phyloP scores from a whole-genome alignment of 2,797 vertebrate species.

The Poecile montanus region DNA sequence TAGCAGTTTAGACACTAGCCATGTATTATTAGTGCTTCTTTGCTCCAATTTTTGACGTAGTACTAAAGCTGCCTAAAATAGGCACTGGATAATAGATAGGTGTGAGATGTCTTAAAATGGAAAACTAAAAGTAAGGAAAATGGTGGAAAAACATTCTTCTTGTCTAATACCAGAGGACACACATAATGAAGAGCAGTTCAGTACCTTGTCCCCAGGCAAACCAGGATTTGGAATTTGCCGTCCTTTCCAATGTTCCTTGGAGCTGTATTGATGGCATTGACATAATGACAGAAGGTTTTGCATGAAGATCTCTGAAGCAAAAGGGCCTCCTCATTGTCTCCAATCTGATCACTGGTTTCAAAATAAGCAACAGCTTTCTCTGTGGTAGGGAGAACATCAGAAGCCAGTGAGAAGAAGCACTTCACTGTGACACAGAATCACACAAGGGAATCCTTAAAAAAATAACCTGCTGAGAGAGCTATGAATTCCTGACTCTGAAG shows the following conservation, averaged over 20 bases:
- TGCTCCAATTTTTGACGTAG: neutral
- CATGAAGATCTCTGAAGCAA: constrained; percentile 82
- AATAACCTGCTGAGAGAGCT: neutral
- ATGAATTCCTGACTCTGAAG: neutral
- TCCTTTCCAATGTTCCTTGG: constrained; percentile 96
- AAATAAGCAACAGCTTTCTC: constrained; percentile 90
- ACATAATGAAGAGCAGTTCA: neutral
- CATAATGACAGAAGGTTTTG: constrained; percentile 91
- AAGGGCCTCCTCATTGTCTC: constrained; percentile 83
- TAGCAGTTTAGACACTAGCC: neutral
- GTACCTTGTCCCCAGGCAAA: constrained; percentile 94
- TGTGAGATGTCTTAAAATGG: neutral
- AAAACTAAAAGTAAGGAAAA: neutral
- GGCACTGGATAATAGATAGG: neutral
- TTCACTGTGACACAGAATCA: neutral
- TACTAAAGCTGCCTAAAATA: neutral
- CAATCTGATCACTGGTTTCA: constrained; percentile 89
- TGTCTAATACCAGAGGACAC: neutral
- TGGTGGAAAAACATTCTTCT: neutral
- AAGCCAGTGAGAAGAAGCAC: neutral
- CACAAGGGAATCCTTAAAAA: neutral
- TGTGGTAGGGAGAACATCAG: constrained; percentile 57
- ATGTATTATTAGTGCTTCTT: neutral
- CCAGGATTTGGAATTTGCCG: constrained; percentile 95
- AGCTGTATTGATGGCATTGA: constrained; percentile 88